These are phyloP conservation scores for Trematocara stigmaticum DNA, from an alignment of 2,113 vertebrate species.

Conservation along the genomic window DNA sequence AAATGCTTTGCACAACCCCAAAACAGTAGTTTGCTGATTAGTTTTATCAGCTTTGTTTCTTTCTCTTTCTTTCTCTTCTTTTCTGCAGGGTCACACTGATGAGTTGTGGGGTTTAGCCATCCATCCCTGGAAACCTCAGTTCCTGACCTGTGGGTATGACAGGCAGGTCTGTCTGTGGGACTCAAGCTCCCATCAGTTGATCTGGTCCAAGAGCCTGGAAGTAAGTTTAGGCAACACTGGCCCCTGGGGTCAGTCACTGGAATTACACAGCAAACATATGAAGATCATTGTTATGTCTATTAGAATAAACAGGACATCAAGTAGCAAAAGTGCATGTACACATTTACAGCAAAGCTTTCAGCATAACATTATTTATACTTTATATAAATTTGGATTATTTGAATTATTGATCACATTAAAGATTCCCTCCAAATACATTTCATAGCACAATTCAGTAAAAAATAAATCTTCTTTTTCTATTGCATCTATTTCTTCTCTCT, in stretches of 20 bases:
- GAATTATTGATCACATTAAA: background rate
- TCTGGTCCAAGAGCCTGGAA: slow-evolving; percentile 91
- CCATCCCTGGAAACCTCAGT: slow-evolving; percentile 86
- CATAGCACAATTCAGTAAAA: background rate
- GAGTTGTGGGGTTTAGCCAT: slow-evolving; percentile 95
- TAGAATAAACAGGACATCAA: background rate
- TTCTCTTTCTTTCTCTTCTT: background rate
- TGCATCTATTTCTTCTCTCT: background rate
- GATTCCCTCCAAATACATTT: background rate
- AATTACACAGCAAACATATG: background rate
- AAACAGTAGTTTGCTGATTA: background rate
- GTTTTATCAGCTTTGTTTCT: background rate
- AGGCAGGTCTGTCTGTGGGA: slow-evolving; percentile 92
- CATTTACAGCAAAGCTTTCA: background rate
- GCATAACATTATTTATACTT: background rate
- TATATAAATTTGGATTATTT: background rate
- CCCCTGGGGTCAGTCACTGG: background rate
- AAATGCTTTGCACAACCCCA: background rate
- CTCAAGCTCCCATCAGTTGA: slow-evolving; percentile 81
- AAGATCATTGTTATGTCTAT: background rate
- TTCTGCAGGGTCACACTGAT: slow-evolving; percentile 88
- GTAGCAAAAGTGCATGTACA: background rate
- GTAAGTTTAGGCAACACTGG: slow-evolving; percentile 65
- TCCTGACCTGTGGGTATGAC: slow-evolving; percentile 94
- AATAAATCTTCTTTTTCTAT: background rate